phyloP scores from a whole-genome alignment of 2,888 invertebrate species.

The Ischnus inquisitorius region DNA sequence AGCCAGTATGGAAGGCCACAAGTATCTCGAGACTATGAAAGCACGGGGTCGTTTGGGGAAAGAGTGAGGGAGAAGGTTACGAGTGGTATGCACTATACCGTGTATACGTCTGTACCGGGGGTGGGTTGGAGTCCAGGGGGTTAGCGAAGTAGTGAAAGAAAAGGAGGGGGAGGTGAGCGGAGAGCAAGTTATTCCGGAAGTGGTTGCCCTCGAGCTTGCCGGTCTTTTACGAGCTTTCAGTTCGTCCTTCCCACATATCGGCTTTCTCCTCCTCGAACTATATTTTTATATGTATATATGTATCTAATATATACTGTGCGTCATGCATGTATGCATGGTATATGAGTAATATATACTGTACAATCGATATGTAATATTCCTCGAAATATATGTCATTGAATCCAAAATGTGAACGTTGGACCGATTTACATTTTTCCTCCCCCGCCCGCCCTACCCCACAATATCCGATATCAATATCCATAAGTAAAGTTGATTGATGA shows the following conservation, averaged over 20 bases:
- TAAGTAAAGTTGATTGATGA: slow-evolving; percentile 32
- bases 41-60: slow-evolving; percentile 1
- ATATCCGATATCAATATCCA: slow-evolving; percentile 23
- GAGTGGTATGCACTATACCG: slow-evolving; percentile 35
- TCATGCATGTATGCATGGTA: neutral
- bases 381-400: neutral
- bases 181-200: slow-evolving; percentile 56
- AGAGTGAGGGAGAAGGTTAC: slow-evolving; percentile 2
- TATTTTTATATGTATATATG: no score
- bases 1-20: slow-evolving; percentile 7
- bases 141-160: slow-evolving; percentile 32
- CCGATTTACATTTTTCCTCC: slow-evolving; percentile 9
- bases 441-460: neutral
- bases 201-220: slow-evolving; percentile 58
- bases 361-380: no score
- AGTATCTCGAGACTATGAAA: slow-evolving; percentile 39
- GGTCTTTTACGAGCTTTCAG: slow-evolving; percentile 55
- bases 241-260: slow-evolving; percentile 44
- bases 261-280: slow-evolving; percentile 26
- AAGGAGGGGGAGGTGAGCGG: slow-evolving; percentile 23
- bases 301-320: neutral
- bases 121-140: slow-evolving; percentile 52
- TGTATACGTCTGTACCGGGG: slow-evolving; percentile 36
- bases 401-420: neutral
- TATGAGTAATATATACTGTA: no score